Base-by-base conservation (phyloP, 2,888 invertebrate genomes). In the Harpagoxenus sublaevis region DNA sequence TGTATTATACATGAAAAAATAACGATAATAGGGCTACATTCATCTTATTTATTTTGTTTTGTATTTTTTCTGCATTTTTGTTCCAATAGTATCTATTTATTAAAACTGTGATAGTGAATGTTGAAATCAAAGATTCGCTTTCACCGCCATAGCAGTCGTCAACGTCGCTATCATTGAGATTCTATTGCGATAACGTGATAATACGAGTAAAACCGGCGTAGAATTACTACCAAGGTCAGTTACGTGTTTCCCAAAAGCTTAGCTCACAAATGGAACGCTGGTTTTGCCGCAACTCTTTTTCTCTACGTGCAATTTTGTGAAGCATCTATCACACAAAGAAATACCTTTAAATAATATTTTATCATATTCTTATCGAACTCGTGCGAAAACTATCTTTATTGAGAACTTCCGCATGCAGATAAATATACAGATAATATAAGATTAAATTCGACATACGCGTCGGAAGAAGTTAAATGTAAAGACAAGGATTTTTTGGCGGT, bases 251-350 rank as follows among this genome's bases (percentile, higher is more conserved):
- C 9, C 12, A 15, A 71, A 71, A 71, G 28, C 4, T 18, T 28
- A 48, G 9, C 18, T 28, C 77, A 42, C 15, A 68, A 28, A 68
- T 31, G 42, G 6, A 39, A 78, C 39, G 42, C 18, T 9, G 6
- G 4, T 65, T 23, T 45, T 77, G 10, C 15, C 35, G n/a, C 31
- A 75, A 35, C 6, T 35, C 10, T n/a, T 63, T 48, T 23, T 28
- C 42, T 28, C 18, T 28, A 60, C 28, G 45, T 60, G 6, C 18
- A 74, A 73, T 18, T 57, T 28, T 57, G 18, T 28, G 73, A 28
- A 63, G 28, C n/a, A 74, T 74, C 63, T 74, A 48, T 51, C 35
- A 77, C 51, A 18, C 31, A 62, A 62, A 35, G 12, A 63, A 63
- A 77, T 42, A 28, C 31, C 3, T 31, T 45, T 12, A 12, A 53